Evolutionary conservation across 2,888 invertebrate genomes (phyloP).

Genomic region (Zelleria hepariella): DNA sequence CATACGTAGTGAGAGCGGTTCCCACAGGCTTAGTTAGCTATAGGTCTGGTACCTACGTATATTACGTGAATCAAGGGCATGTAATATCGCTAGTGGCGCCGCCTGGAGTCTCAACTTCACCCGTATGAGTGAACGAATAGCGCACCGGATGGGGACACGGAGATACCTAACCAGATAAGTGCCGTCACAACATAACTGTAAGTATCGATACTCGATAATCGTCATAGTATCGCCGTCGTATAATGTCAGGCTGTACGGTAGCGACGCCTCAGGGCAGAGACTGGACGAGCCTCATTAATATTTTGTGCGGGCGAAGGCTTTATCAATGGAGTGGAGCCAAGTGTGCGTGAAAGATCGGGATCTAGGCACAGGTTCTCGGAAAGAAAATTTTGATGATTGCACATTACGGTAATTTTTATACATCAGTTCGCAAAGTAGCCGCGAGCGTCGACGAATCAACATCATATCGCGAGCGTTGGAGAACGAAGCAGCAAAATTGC

Average conservation of each 20-base stretch:
- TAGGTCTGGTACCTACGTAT: not conserved
- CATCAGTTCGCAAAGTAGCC: too few relatives aligned
- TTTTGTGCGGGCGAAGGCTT: not conserved
- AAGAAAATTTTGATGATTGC: too few relatives aligned
- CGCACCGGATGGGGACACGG: constrained; percentile 38
- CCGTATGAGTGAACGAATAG: constrained; percentile 42
- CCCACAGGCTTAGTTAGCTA: constrained; percentile 18
- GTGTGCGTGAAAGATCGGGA: not conserved
- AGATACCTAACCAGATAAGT: constrained; percentile 30
- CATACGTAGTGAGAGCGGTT: constrained; percentile 29
- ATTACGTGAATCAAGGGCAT: too few relatives aligned
- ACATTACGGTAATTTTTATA: too few relatives aligned
- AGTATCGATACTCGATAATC: too few relatives aligned
- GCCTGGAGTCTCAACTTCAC: constrained; percentile 10
- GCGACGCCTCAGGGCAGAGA: constrained; percentile 31
- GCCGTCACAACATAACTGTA: constrained; percentile 60
- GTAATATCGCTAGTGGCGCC: constrained; percentile 14
- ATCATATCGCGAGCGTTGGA: not conserved
- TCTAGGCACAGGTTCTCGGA: not conserved
- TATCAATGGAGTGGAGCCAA: not conserved
- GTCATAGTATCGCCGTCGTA: constrained; percentile 55
- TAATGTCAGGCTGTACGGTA: constrained; percentile 43
- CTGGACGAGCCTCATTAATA: constrained; percentile 40
- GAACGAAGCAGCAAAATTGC: not conserved
- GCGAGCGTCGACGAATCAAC: too few relatives aligned